Base-by-base conservation (phyloP, 2,888 invertebrate species). In the Heterodera filipjevi region DNA sequence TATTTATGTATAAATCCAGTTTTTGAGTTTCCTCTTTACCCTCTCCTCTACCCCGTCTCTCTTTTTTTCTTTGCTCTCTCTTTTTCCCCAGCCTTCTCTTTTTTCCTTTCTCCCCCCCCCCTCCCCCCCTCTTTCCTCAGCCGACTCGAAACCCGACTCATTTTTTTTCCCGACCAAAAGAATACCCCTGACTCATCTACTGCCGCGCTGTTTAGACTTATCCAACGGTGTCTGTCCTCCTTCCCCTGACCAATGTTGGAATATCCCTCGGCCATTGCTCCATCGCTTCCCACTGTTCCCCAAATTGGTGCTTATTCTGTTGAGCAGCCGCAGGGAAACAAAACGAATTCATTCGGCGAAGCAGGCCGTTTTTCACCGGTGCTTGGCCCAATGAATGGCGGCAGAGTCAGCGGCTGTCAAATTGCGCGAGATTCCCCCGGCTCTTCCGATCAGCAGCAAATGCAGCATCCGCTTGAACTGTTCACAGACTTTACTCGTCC, bases 401-500 rank as follows among this genome's bases (percentile, higher is more conserved):
- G 59, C 59, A 59, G 27, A 59, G 59, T 59, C 59, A 27, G 59
- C 59, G 27, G 27, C 53, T 53, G 22, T 10, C 59, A n/a, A 59
- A 59, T n/a, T 5, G 59, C 59, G 59, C n/a, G 10, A 10, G 59
- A 59, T 27, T 59, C 59, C 12, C 27, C 59, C 27, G 59, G 27
- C 59, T 19, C 59, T 12, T 10, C 59, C 10, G 59, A 59, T 27
- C 27, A 59, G 6, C 35, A 12, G 53, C 68, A n/a, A 79, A 71
- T 71, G 33, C 32, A 68, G 68, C 68, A 68, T 30, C 77, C 79
- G 33, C 71, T 79, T 8, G 78, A 79, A 19, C 22, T 79, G 72
- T 66, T 39, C 68, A 77, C 53, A 8, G 79, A 79, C 53, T 79
- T 79, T 66, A 79, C 79, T 12, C 66, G 88, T 59, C 88, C 88